Evolutionary conservation across 1,140 invertebrate species (phyloP), one percentile per base, ranked within the genome.

Genomic region (Drosophila pseudoobscura): DNA sequence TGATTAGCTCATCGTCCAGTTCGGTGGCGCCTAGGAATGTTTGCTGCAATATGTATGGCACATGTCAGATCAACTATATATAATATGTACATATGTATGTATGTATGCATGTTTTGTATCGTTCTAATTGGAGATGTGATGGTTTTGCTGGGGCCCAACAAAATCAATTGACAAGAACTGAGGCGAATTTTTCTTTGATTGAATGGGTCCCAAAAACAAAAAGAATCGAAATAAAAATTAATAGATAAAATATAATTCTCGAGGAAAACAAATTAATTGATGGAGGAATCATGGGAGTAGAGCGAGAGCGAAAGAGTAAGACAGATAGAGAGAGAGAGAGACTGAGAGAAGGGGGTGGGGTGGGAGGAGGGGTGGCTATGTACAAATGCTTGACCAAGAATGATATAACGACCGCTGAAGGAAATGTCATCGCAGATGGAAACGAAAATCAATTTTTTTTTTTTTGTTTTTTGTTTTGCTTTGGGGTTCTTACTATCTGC

Each of bases 1-100:
- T 97, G 92, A 99, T 99, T 88, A 99, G 98, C 92, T 96, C 94
- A 90, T 98, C 97, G 92, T 98, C 97, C 58, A 91, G 72, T 77
- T 91, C 91, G 58, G 78, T 79, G 60, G 83, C 72, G 72, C 82
- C 88, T 75, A 91, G 85, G 85, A 91, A 91, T 90, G 88, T 90
- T 83, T 90, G 83, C 85, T 90, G 76, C 20, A 82, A 69, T 53
- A 73, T 26, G 20, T 15, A 35, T 43, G 52, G 15, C n/a, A 56
- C 65, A 68, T 68, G 51, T 24, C 50, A 45, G n/a, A 56, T 69
- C n/a, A 49, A 52, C 11, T 35, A 68, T 54, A 17, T 9, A 17
- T 9, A 8, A n/a, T 45, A 22, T 46, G 11, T 31, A 17, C n/a
- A 45, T 45, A 43, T 58, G 44, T 45, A 31, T 49, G 29, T 56